Evolutionary conservation across 2,888 invertebrate species (phyloP).

Genomic region (Caenorhabditis drosophilae): DNA sequence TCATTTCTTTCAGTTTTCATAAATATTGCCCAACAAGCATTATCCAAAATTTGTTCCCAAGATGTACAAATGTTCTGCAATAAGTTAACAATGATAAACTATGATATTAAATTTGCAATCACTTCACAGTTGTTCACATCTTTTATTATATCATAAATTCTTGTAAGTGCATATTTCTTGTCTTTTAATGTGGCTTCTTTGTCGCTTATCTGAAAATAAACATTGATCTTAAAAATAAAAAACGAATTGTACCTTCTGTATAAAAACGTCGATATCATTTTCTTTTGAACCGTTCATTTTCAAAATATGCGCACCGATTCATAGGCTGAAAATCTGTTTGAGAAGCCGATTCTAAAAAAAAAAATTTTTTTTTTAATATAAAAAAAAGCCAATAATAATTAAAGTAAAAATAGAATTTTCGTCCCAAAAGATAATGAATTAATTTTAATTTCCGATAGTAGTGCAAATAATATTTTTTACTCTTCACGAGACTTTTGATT

Average conservation of each 20-base stretch:
- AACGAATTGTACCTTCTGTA: conserved; percentile 14
- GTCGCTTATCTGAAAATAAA: conserved; percentile 14
- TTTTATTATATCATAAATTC: conserved; percentile 13
- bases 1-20: conserved; percentile 12
- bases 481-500: too few relatives aligned
- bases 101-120: too few relatives aligned
- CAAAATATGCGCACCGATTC: conserved; percentile 10
- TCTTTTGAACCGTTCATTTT: conserved; percentile 29
- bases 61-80: too few relatives aligned
- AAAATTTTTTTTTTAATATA: not conserved
- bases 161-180: conserved; percentile 7
- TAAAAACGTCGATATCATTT: conserved; percentile 31
- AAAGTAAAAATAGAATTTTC: not conserved
- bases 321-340: conserved; percentile 18
- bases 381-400: not conserved
- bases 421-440: not conserved
- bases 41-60: conserved; percentile 12
- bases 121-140: conserved; percentile 5
- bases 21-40: conserved; percentile 16
- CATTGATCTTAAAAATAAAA: not conserved
- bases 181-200: conserved; percentile 11
- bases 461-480: too few relatives aligned
- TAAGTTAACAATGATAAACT: too few relatives aligned
- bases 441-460: too few relatives aligned
- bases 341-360: not conserved